Conservation (phyloP, 2,888 invertebrate genomes). For the Oscheius sp. region DNA sequence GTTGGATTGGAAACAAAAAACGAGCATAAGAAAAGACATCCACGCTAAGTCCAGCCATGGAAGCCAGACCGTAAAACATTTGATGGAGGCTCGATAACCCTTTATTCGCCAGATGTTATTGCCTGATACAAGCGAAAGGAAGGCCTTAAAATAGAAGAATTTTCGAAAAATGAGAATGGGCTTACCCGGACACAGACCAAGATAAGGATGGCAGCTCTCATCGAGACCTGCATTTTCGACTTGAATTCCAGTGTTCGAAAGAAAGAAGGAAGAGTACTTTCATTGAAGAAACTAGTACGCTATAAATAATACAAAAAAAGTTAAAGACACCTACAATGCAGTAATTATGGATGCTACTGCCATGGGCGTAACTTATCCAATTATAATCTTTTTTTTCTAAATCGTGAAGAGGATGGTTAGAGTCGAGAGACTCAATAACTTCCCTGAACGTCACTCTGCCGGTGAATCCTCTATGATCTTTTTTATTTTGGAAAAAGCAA, state of each 20-base stretch:
- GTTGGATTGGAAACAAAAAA: constrained; percentile 13
- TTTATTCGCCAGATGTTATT: background rate
- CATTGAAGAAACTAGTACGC: background rate
- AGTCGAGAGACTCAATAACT: background rate
- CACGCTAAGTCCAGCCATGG: background rate
- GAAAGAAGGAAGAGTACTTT: background rate
- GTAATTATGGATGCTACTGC: constrained; percentile 6
- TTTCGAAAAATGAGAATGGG: too few relatives aligned
- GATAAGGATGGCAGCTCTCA: background rate
- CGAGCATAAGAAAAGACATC: constrained; percentile 6
- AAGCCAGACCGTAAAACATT: background rate
- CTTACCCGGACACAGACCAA: background rate
- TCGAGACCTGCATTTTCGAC: background rate
- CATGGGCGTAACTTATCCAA: constrained; percentile 14
- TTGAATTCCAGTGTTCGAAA: background rate
- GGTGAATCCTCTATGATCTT: constrained; percentile 12
- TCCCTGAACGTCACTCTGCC: constrained; percentile 6
- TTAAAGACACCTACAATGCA: background rate
- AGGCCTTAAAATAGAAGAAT: constrained; percentile 1
- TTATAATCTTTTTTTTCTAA: background rate
- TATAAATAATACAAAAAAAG: background rate
- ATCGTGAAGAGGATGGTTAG: background rate
- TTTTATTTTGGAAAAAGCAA: background rate
- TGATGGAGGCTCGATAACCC: background rate
- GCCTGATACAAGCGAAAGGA: background rate